A percentile compares a stretch with the other conserved stretches of the same genome.
Evolutionary conservation across 2,113 vertebrate species (phyloP).

Genomic region (human (Homo sapiens)): GRCh38 chr6:113530001-113530500

Average conservation of each 20-base stretch:
- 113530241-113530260: neutral
- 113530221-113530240: neutral
- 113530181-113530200: neutral
- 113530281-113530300: neutral
- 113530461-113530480: too few species aligned
- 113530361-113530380: too few species aligned
- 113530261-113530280: neutral
- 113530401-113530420: rapidly evolving
- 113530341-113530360: too few species aligned
- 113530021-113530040: neutral
- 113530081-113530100: neutral
- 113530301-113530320: neutral
- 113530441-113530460: too few species aligned
- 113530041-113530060: neutral
- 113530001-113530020: neutral
- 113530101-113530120: neutral
- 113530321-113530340: too few species aligned
- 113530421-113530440: too few species aligned
- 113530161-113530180: neutral
- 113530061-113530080: neutral
- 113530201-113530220: neutral
- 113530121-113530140: neutral
- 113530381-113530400: too few species aligned
- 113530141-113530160: neutral
- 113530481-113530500: too few species aligned